Evolutionary conservation across 30 jellyfish, hydroid and myxozoan species (phyloP).

Genomic region (Pelagia noctiluca): DNA sequence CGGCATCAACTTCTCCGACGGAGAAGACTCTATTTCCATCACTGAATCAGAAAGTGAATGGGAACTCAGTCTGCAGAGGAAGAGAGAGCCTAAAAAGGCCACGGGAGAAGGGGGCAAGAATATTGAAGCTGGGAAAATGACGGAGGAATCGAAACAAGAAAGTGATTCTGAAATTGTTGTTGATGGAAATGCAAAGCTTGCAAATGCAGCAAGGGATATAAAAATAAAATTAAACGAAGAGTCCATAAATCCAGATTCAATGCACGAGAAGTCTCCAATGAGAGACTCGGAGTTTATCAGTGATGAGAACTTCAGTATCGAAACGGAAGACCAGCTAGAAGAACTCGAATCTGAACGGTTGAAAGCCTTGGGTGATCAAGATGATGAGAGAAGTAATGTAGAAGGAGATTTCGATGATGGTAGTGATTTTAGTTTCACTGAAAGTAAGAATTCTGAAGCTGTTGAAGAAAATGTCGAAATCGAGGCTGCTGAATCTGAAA

Average conservation of each 20-base stretch:
- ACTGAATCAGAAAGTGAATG: constrained; percentile 75
- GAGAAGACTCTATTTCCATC: constrained; percentile 6
- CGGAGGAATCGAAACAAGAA: neutral
- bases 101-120: neutral
- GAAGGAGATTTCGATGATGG: constrained; percentile 44
- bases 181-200: neutral
- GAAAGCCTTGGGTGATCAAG: constrained; percentile 32
- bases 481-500: neutral
- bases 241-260: neutral
- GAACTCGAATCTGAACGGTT: constrained; percentile 54
- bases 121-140: too few relatives aligned
- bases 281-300: constrained; percentile 65
- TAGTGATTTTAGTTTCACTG: constrained; percentile 54
- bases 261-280: constrained; percentile 1
- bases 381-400: constrained; percentile 18
- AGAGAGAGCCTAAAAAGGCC: neutral
- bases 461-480: neutral
- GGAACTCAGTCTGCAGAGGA: constrained; percentile 44
- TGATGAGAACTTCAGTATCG: constrained; percentile 64
- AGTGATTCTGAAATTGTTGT: neutral
- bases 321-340: constrained; percentile 68
- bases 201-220: neutral
- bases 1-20: constrained; percentile 56
- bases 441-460: constrained; percentile 3
- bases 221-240: constrained; percentile 6